Base-by-base conservation (phyloP, 2,888 invertebrate genomes). In the Leptogaster cylindrica region DNA sequence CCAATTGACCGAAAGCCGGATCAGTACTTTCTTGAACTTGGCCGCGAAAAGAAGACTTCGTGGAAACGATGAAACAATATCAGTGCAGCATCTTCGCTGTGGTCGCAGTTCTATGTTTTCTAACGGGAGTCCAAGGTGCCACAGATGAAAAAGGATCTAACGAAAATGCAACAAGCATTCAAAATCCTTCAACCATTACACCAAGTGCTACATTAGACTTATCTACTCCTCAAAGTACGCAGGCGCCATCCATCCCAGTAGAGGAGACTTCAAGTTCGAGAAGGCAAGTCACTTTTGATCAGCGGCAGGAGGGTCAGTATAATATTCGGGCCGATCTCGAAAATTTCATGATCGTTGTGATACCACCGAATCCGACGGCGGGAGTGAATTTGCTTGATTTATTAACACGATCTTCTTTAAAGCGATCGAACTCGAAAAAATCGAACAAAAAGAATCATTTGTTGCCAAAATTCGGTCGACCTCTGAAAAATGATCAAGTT, bases 251-350 rank as follows among this genome's bases (percentile, higher is more conserved):
- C 18, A 16, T 14, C 1, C 44, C 44, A 44, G 1, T 12, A 7
- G 20, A 36, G 8, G 61, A 61, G 31, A 1, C 6, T 48, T n/a
- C 66, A 7, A 44, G 74, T 28, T 73, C 74, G 58, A 74, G 77
- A 0, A 77, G 77, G 2, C 39, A 75, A 1, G 65, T 81, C 2
- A 78, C 77, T 3, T 81, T 78, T 51, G 81, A 92, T 77, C 90
- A 91, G 76, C 84, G 90, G 0, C 92, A 92, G 77, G 88, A 90
- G 66, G 92, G 92, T n/a, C 86, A 88, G 2, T 77, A 85, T 70
- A 91, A 93, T 78, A 84, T 91, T 8, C 84, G 87, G 58, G 89
- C 90, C 0, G 89, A 91, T 76, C 80, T 92, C 7, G 87, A 90
- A 71, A 91, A 92, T 75, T 85, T 92, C 71, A 82, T 91, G 71